These are phyloP conservation scores for Rhegmatorhina hoffmannsi DNA, from an alignment of 2,113 vertebrate species.

Conservation along the genomic window DNA sequence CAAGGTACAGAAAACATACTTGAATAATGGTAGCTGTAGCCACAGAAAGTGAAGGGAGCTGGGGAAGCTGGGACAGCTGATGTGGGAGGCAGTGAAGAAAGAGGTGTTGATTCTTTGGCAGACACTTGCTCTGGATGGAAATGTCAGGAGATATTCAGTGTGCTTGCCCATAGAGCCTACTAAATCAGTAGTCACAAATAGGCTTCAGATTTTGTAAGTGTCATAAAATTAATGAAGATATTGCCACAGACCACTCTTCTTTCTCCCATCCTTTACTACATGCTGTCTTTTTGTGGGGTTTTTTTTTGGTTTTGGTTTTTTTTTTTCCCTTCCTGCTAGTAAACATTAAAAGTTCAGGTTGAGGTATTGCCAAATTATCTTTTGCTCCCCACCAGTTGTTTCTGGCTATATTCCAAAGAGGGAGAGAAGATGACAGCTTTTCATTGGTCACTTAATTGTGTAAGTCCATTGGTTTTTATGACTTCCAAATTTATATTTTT, in stretches of 20 bases:
- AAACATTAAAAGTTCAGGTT: background rate
- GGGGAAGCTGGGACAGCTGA: background rate
- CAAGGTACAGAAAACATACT: background rate
- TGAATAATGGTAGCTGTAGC: background rate
- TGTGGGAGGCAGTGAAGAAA: background rate
- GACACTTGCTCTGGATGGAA: background rate
- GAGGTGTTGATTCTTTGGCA: background rate
- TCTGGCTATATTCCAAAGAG: background rate
- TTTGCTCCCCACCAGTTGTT: background rate
- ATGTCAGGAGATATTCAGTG: background rate
- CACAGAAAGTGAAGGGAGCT: background rate
- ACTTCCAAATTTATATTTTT: constrained; percentile 49
- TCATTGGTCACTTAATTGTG: constrained; percentile 16
- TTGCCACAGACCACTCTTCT: background rate
- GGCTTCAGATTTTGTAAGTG: background rate
- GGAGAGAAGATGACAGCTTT: background rate
- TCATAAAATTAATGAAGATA: background rate
- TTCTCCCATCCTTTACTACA: background rate
- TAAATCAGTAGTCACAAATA: background rate
- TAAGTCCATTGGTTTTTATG: constrained; percentile 19
- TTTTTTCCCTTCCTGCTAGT: background rate
- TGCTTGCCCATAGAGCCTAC: background rate
- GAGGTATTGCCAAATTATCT: background rate
- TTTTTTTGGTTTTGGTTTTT: background rate
- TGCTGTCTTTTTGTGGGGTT: background rate